phyloP scores from a whole-genome alignment of 53 echinoderm and acorn worm genomes.

The Arbacia lixula region DNA sequence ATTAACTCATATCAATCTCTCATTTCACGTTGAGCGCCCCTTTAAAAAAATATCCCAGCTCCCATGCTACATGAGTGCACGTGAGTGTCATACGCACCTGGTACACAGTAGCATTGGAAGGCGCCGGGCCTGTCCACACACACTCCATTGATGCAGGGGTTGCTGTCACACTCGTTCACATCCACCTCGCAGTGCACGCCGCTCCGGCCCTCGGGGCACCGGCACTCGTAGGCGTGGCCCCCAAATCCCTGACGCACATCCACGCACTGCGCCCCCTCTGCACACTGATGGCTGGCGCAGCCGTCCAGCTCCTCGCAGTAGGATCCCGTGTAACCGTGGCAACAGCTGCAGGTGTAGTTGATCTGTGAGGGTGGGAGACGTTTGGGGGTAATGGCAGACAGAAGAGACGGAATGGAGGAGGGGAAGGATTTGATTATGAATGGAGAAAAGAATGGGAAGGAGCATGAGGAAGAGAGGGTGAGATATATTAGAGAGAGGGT shows the following conservation, averaged over 20 bases:
- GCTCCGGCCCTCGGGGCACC: constrained; percentile 81
- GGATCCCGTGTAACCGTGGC: constrained; percentile 73
- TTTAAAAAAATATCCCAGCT: too few species aligned
- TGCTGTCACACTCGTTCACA: constrained; percentile 89
- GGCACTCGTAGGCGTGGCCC: constrained; percentile 81
- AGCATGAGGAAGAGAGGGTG: not conserved
- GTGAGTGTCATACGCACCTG: constrained; percentile 64
- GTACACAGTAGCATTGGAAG: constrained; percentile 98
- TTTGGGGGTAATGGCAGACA: not conserved
- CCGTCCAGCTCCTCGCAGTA: constrained; percentile 87
- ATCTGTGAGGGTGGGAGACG: constrained; percentile 54
- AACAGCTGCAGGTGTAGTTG: constrained; percentile 82
- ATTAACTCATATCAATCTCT: too few species aligned
- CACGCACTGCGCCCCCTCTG: constrained; percentile 77
- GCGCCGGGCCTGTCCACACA: constrained; percentile 81
- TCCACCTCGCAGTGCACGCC: constrained; percentile 89
- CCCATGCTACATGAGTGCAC: too few species aligned
- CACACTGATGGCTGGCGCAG: constrained; percentile 74
- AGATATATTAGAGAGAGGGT: not conserved
- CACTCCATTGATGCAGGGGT: constrained; percentile 82
- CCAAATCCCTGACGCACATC: constrained; percentile 84
- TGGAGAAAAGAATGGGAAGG: not conserved
- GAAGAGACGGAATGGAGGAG: not conserved
- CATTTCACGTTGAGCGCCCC: too few species aligned
- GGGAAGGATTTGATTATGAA: not conserved